Evolutionary conservation across 2,797 vertebrate species (phyloP), one percentile per base, ranked within the genome.

Genomic region (Vespertilio murinus): DNA sequence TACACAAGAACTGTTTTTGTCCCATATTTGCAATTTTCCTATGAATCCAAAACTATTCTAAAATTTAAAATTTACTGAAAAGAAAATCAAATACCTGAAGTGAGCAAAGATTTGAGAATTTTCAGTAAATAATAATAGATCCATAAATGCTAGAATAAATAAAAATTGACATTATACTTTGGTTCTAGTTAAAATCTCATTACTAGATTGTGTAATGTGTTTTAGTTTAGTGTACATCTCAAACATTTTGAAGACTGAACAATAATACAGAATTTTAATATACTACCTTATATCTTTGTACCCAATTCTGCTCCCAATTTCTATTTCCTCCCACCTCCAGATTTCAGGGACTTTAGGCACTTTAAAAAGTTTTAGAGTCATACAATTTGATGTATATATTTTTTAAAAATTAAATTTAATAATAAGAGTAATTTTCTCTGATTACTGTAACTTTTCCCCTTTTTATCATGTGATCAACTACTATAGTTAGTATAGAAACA

Each of bases 181-280:
- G 22, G 40, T 79, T 79, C 59, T 73, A 20, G 33, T 92, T 67
- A 35, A 3, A 20, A 6, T 69, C 35, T 81, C 33, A 61, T 64
- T 73, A 59, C 45, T 95, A 28, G 23, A 83, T 71, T 70, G 23
- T 33, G 52, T 20, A n/a, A 65, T 54, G 25, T 45, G n/a, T 45
- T 89, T 59, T n/a, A 33, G 22, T 40, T 75, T 71, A 64, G 14
- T 8, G 40, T 35, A 23, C 18, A 2, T 80, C 54, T 30, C 40
- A 88, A 22, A 33, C 80, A 94, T 69, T 95, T 40, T 88, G 64
- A 86, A 79, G 35, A 59, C 49, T n/a, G 16, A 80, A 52, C 25
- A 73, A n/a, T 25, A 18, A 52, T 9, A 64, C 16, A 20, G 33
- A n/a, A 64, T 52, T 74, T 16, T 25, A 82, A 23, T 47, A 64